Base-by-base conservation (phyloP, 35 echinoderm and acorn worm genomes). In the Ptychodera flava region DNA sequence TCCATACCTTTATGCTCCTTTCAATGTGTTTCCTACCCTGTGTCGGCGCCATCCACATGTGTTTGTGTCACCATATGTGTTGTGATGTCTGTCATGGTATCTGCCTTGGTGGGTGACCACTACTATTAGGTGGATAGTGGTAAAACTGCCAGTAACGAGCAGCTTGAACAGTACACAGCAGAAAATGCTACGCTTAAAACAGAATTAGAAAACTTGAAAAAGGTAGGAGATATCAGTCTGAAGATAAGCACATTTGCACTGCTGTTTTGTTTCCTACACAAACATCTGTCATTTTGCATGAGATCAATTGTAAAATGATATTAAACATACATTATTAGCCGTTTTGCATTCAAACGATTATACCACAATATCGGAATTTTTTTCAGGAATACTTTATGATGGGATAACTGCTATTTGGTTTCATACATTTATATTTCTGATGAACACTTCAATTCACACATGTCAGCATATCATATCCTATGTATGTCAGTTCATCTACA, bases 131-230 rank as follows among this genome's bases (percentile, higher is more conserved):
- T 64, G 45, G 45, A 6, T 64, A 64, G 45, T 64, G 22, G 22
- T 64, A 64, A 6, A 64, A 64, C 45, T 64, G 22, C 45, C 45
- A 64, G 22, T 12, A 64, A 12, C 22, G 92, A 89, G 38, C 88
- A 93, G 33, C 78, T 89, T 37, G 78, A 83, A 32, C 86, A 52
- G 35, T 86, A 86, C 76, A 38, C 85, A 82, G 87, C 83, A 28
- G 88, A 89, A 35, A 86, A 90, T 85, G 36, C 35, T n/a, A 85
- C 33, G 30, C 81, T 93, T 79, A 86, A 36, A 16, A 37, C 33
- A 36, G 88, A 93, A 89, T 78, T 90, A 76, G 88, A 82, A 31
- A 89, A 77, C 34, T 35, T 86, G 12, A 85, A 85, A 86, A 87
- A 93, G 88, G 92, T 93, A 90, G 37, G 36, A 64, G 45, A 64